Conservation (phyloP, 1,140 invertebrate genomes). For the Pentalonia nigronervosa region DNA sequence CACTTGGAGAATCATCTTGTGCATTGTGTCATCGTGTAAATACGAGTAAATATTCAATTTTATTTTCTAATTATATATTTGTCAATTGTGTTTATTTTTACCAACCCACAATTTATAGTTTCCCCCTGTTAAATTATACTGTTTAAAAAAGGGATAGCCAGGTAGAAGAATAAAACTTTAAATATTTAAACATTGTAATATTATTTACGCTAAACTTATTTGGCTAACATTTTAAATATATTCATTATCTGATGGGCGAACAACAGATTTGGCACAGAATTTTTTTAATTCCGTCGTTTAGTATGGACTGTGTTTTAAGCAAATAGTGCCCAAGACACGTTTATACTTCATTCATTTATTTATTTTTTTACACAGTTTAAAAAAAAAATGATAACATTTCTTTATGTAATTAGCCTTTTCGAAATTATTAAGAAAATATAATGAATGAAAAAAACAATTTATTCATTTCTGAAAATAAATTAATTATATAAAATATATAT, state of each 20-base stretch:
- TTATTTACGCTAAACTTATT: background rate
- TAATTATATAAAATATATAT: too few relatives aligned
- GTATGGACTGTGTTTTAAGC: background rate
- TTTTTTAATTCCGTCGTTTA: background rate
- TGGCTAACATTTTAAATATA: background rate
- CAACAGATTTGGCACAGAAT: slow-evolving; percentile 1
- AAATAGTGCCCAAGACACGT: background rate
- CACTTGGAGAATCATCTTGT: background rate
- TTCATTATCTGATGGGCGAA: slow-evolving; percentile 24
- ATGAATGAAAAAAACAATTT: too few relatives aligned
- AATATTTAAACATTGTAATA: background rate
- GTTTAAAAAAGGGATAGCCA: background rate
- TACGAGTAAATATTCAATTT: background rate
- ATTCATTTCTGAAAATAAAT: too few relatives aligned
- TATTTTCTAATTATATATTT: background rate
- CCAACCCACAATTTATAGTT: background rate
- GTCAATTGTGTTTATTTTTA: background rate
- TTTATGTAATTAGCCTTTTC: too few relatives aligned
- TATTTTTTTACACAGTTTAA: background rate
- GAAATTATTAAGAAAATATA: too few relatives aligned
- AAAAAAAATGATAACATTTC: too few relatives aligned
- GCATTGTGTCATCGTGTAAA: background rate
- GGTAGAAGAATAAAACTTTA: background rate
- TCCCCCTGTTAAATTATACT: background rate
- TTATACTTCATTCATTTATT: background rate